A percentile compares a stretch with the other conserved stretches of the same genome.
Conservation (phyloP, 1,140 invertebrate species). For the Protaetia brevitarsis region DNA sequence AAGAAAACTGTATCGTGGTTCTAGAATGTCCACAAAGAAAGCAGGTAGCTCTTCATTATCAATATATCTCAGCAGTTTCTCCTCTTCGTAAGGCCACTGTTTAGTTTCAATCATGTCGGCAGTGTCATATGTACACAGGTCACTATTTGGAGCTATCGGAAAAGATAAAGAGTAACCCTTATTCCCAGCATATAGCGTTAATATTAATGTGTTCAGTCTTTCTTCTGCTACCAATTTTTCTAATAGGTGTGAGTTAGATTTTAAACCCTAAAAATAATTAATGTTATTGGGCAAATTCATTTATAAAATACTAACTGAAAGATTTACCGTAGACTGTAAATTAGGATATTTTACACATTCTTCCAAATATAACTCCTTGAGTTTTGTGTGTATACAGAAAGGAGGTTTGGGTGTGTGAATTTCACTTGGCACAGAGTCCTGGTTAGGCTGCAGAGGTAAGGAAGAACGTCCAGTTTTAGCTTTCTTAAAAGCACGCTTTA, state of each 20-base stretch:
- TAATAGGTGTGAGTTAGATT: slow-evolving; percentile 73
- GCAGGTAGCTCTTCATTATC: slow-evolving; percentile 85
- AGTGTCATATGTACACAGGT: slow-evolving; percentile 52
- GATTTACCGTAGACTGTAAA: slow-evolving; percentile 32
- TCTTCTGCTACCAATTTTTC: slow-evolving; percentile 81
- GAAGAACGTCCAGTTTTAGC: slow-evolving; percentile 43
- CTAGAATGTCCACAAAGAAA: slow-evolving; percentile 78
- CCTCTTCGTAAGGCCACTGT: slow-evolving; percentile 74
- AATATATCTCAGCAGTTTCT: slow-evolving; percentile 72
- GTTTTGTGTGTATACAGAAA: slow-evolving; percentile 35
- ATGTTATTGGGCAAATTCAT: neutral
- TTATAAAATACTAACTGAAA: no score
- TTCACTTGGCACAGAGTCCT: slow-evolving; percentile 34
- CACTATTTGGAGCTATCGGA: slow-evolving; percentile 29
- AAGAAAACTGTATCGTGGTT: slow-evolving; percentile 72
- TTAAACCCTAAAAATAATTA: slow-evolving; percentile 61
- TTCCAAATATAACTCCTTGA: slow-evolving; percentile 39
- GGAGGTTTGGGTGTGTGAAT: slow-evolving; percentile 24
- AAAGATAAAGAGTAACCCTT: slow-evolving; percentile 84
- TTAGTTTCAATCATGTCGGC: slow-evolving; percentile 65
- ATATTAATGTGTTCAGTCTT: slow-evolving; percentile 80
- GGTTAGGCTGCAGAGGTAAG: slow-evolving; percentile 38
- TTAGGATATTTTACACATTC: slow-evolving; percentile 39
- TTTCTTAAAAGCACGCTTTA: slow-evolving; percentile 45
- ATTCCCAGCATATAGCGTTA: slow-evolving; percentile 87